Percentiles rank a stretch among this genome's conserved stretches.
phyloP scores from a whole-genome alignment of 2,797 vertebrate species.

The Sphenopsis melanotis region DNA sequence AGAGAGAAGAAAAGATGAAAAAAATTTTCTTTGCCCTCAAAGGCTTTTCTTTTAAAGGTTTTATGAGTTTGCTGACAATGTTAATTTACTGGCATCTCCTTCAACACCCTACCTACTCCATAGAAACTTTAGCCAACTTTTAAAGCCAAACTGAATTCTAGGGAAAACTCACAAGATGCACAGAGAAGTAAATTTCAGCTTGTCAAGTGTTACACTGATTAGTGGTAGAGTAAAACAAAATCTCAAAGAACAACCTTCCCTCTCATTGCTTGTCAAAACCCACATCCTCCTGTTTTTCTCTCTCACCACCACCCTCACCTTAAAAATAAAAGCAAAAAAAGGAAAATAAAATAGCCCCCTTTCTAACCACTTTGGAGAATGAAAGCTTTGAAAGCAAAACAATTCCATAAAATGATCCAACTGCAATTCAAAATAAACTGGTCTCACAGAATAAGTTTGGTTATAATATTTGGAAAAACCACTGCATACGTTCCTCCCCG shows the following conservation, averaged over 20 bases:
- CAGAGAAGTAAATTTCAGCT: constrained; percentile 46
- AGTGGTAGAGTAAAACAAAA: constrained; percentile 1
- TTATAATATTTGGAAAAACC: constrained; percentile 52
- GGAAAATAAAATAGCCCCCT: constrained; percentile 22
- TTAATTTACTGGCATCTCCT: constrained; percentile 48
- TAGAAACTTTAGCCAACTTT: constrained; percentile 49
- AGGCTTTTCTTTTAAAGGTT: constrained; percentile 52
- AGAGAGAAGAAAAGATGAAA: constrained; percentile 26
- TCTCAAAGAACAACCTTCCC: background rate
- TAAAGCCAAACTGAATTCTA: constrained; percentile 62
- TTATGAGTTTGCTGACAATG: constrained; percentile 62
- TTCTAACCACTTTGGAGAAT: constrained; percentile 23
- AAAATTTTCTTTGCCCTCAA: background rate
- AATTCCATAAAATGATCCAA: constrained; percentile 46
- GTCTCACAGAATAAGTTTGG: constrained; percentile 6
- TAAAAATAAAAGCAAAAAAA: constrained; percentile 34
- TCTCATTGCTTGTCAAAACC: constrained; percentile 1
- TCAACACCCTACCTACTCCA: constrained; percentile 40
- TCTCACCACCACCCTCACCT: background rate
- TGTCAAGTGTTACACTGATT: constrained; percentile 42
- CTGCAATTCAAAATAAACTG: constrained; percentile 8
- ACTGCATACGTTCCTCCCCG: constrained; percentile 7
- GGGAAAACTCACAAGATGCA: constrained; percentile 32
- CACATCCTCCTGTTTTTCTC: background rate
- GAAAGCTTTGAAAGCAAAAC: constrained; percentile 51